phyloP scores from a whole-genome alignment of 2,888 invertebrate species.

The Octonoba sinensis region DNA sequence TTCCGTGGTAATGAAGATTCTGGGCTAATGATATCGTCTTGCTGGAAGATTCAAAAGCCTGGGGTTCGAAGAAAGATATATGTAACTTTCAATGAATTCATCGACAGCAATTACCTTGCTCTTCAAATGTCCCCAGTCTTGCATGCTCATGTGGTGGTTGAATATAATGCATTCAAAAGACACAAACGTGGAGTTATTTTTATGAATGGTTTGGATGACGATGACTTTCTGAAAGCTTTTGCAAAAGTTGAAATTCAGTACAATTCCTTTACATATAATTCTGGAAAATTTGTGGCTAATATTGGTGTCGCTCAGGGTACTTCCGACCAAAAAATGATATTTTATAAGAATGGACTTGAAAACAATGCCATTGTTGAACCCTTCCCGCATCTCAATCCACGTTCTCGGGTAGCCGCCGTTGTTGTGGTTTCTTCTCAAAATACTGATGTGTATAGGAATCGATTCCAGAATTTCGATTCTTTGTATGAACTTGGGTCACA shows the following conservation, averaged over 20 bases:
- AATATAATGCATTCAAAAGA: slow-evolving; percentile 88
- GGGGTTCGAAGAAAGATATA: slow-evolving; percentile 41
- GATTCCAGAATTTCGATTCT: slow-evolving; percentile 90
- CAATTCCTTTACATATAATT: slow-evolving; percentile 91
- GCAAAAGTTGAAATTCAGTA: slow-evolving; percentile 82
- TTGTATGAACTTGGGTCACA: slow-evolving; percentile 96
- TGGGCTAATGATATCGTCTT: slow-evolving; percentile 85
- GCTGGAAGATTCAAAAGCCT: slow-evolving; percentile 76
- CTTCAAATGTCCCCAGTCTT: slow-evolving; percentile 85
- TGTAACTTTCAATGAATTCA: slow-evolving; percentile 81
- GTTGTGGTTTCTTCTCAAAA: slow-evolving; percentile 93
- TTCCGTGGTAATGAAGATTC: slow-evolving; percentile 85
- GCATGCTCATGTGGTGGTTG: slow-evolving; percentile 82
- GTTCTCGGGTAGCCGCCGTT: slow-evolving; percentile 92
- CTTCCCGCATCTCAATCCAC: slow-evolving; percentile 84
- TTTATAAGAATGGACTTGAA: slow-evolving; percentile 88
- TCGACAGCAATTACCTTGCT: slow-evolving; percentile 79
- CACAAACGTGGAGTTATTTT: slow-evolving; percentile 86
- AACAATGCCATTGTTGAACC: slow-evolving; percentile 89
- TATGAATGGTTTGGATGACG: slow-evolving; percentile 80
- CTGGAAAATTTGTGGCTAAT: slow-evolving; percentile 88
- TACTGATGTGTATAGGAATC: slow-evolving; percentile 88
- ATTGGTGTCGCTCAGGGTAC: slow-evolving; percentile 90
- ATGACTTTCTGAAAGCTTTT: slow-evolving; percentile 84
- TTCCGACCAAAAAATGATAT: slow-evolving; percentile 83